Conservation (phyloP, 2,888 invertebrate species). For the Sycophila texana region DNA sequence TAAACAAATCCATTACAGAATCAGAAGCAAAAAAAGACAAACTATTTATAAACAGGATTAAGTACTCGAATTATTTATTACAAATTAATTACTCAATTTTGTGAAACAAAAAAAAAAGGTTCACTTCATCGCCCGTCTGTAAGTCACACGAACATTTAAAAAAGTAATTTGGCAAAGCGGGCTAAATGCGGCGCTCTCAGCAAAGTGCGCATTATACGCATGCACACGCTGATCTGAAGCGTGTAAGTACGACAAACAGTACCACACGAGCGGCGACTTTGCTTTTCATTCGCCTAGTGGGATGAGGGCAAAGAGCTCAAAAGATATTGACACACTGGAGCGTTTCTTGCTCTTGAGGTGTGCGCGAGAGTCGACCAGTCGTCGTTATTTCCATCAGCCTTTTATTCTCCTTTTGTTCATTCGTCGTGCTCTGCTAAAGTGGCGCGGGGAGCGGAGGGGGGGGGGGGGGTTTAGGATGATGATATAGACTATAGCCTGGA, state of each 20-base stretch:
- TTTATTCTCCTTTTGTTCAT: constrained; percentile 7
- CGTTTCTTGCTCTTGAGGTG: constrained; percentile 35
- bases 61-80: too few species aligned
- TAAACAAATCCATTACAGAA: too few species aligned
- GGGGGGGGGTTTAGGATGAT: background rate
- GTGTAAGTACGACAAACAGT: background rate
- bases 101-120: too few species aligned
- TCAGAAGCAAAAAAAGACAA: too few species aligned
- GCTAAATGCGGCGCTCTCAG: too few species aligned
- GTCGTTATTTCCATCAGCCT: constrained; percentile 5
- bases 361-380: background rate
- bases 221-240: background rate
- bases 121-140: too few species aligned
- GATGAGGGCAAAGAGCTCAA: background rate
- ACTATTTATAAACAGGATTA: too few species aligned
- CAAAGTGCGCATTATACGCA: background rate
- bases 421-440: background rate
- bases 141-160: too few species aligned
- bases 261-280: constrained; percentile 5
- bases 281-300: constrained; percentile 30
- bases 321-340: constrained; percentile 32
- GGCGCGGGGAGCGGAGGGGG: background rate
- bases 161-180: too few species aligned
- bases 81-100: too few species aligned
- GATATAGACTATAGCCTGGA: background rate